Evolutionary conservation across 2,888 invertebrate genomes (phyloP), one percentile per base, ranked within the genome.

Genomic region (Cephonodes hylas): DNA sequence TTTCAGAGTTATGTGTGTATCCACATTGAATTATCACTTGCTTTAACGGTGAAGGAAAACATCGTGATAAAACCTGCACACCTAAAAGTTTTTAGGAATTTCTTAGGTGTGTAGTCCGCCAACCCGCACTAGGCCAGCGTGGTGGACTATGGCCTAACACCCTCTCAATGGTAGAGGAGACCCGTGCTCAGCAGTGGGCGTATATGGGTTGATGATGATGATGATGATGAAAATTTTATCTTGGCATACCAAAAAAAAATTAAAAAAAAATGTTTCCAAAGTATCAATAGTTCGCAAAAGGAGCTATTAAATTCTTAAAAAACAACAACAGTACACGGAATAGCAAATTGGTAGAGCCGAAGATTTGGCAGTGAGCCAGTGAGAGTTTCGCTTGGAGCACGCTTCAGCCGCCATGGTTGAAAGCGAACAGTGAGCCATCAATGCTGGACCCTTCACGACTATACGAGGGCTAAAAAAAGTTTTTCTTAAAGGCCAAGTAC

Each of bases 331-430:
- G 23, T 59, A 46, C 34, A 53, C 31, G 44, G 53, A 38, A 53
- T 62, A 42, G 46, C 48, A 59, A 59, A 34, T 60, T 59, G 63
- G 53, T 45, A 44, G 53, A 45, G 53, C 18, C 23, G 59, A 45
- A 44, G 13, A 42, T 42, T 45, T 67, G 67, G 67, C 67, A 38
- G 10, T 7, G 18, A 42, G 67, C 67, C 67, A 67, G 63, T 27
- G 8, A 45, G 18, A 58, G 58, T 64, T 59, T 34, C 56, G 58
- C n/a, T 62, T 61, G 42, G 53, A 67, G 67, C 46, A 63, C 61
- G 62, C 67, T 65, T 67, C 61, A 62, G 59, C 34, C 60, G 42
- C 63, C 62, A 59, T 59, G 59, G 59, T 64, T 60, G 48, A 53
- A 60, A 60, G 60, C 63, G 62, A 60, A 63, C 58, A 58, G 61